Conservation (phyloP, 2,113 vertebrate genomes). For the Labeo rohita region DNA sequence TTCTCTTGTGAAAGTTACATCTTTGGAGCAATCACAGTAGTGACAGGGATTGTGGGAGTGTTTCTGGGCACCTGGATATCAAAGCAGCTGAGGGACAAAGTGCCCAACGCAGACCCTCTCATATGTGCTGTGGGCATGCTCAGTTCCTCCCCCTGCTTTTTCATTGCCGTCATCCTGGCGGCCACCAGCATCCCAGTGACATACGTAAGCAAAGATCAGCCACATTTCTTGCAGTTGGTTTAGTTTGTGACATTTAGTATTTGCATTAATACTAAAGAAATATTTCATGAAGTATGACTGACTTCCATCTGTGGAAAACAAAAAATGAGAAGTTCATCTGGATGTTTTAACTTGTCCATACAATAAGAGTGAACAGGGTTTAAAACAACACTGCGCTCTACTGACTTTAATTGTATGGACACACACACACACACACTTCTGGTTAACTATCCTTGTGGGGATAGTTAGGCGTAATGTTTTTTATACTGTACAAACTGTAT, state of each 20-base stretch:
- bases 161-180: conserved; percentile 79
- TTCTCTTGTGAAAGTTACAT: conserved; percentile 75
- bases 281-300: not conserved
- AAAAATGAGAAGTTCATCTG: not conserved
- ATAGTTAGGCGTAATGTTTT: no score
- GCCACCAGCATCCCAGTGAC: conserved; percentile 73
- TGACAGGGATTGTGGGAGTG: conserved; percentile 83
- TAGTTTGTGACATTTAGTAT: not conserved
- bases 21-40: conserved; percentile 85
- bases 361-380: not conserved
- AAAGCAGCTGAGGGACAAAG: conserved; percentile 74
- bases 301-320: not conserved
- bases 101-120: conserved; percentile 82
- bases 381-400: not conserved
- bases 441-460: no score
- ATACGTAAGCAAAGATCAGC: conserved; percentile 72
- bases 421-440: not conserved
- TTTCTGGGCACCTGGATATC: conserved; percentile 77
- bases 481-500: no score
- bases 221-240: not conserved
- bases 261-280: not conserved
- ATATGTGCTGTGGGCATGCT: conserved; percentile 90
- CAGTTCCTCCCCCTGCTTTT: conserved; percentile 80
- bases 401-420: not conserved
- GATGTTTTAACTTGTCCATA: not conserved